Percentiles rank a stretch among this genome's conserved stretches.
Conservation (phyloP, 2,797 vertebrate species). For the Pteronotus mesoamericanus region DNA sequence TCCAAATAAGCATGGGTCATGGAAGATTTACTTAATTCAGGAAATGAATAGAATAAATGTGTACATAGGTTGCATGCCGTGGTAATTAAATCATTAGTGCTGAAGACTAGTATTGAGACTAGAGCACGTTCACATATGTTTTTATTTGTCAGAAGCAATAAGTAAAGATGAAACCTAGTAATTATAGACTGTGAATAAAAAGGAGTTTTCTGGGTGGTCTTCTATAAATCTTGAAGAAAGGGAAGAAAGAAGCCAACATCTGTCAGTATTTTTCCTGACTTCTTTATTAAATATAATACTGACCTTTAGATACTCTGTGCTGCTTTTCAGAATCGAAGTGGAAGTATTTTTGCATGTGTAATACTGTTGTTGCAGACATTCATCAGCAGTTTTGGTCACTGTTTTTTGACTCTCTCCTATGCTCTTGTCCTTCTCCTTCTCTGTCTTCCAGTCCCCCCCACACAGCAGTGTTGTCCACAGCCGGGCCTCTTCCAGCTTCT, state of each 20-base stretch:
- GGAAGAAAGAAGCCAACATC: constrained; percentile 32
- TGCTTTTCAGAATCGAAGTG: neutral
- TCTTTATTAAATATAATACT: neutral
- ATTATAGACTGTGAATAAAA: constrained; percentile 62
- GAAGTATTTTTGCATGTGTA: neutral
- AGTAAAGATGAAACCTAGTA: constrained; percentile 69
- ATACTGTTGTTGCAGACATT: neutral
- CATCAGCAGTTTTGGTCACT: neutral
- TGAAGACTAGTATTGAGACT: constrained; percentile 24
- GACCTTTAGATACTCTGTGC: neutral
- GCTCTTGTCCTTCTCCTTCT: neutral
- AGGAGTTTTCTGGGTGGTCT: constrained; percentile 52
- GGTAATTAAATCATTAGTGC: constrained; percentile 72
- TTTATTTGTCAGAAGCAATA: constrained; percentile 73
- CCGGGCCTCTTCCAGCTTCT: fast-evolving
- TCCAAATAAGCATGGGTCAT: constrained; percentile 57
- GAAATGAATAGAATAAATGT: constrained; percentile 75
- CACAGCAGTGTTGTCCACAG: neutral
- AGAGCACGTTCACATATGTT: constrained; percentile 60
- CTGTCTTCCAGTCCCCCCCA: neutral
- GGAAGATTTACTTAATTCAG: constrained; percentile 66
- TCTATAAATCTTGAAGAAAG: constrained; percentile 29
- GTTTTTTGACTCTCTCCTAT: neutral
- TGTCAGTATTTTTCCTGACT: neutral
- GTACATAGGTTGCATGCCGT: constrained; percentile 61